Conservation (phyloP, 2,797 vertebrate genomes). For the Sternarchorhynchus goeldii region DNA sequence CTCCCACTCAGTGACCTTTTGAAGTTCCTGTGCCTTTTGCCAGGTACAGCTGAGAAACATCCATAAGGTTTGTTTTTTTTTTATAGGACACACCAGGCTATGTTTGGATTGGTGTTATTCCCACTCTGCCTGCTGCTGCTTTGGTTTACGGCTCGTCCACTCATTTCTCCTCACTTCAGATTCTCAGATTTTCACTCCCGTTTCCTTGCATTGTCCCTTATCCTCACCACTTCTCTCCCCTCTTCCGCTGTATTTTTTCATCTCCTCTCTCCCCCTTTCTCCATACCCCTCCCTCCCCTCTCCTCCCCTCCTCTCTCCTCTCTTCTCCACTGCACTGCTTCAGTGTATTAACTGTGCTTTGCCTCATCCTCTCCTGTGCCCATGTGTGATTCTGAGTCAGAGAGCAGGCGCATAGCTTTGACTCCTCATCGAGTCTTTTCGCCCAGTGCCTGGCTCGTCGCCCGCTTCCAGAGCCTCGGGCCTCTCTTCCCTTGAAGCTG, state of each 20-base stretch:
- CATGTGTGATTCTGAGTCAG: conserved; percentile 66
- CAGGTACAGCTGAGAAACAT: conserved; percentile 35
- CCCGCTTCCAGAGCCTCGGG: conserved; percentile 44
- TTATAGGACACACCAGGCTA: conserved; percentile 33
- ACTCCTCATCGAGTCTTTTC: conserved; percentile 58
- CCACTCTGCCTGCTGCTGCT: conserved; percentile 30
- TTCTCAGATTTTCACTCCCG: background rate
- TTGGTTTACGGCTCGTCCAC: conserved; percentile 13
- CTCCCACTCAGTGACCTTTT: conserved; percentile 38
- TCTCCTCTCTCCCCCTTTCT: background rate
- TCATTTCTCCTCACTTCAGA: conserved; percentile 2
- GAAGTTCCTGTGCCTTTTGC: conserved; percentile 10
- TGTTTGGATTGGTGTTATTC: conserved; percentile 42
- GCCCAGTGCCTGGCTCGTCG: conserved; percentile 44
- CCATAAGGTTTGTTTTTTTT: conserved; percentile 38
- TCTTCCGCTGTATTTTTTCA: conserved; percentile 15
- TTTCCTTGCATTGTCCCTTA: conserved; percentile 22
- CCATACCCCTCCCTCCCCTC: background rate
- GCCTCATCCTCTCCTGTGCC: conserved; percentile 64
- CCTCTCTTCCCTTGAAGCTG: conserved; percentile 51
- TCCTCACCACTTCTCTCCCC: background rate
- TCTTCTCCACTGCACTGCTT: conserved; percentile 18
- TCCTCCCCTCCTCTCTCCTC: background rate
- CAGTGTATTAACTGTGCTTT: conserved; percentile 68
- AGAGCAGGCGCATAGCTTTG: conserved; percentile 56